Base-by-base conservation (phyloP, 2,113 vertebrate genomes). In the Mixornis gularis region DNA sequence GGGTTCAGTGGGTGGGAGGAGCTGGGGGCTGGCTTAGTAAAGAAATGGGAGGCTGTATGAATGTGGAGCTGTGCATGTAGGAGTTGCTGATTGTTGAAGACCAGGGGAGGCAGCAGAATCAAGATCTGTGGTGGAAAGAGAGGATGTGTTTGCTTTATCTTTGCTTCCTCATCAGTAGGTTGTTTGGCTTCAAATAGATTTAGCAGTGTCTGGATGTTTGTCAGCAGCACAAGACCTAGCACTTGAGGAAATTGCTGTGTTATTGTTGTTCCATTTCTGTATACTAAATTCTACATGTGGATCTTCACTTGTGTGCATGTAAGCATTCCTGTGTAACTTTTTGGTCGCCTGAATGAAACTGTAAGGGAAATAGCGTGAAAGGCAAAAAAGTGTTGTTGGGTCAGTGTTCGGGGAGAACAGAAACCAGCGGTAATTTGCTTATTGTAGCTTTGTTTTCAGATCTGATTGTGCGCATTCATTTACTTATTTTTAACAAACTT, bases 401-500 rank as follows among this genome's bases (percentile, higher is more conserved):
- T 41, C 70, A 51, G 30, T 0, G 2, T 49, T 81, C 0, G 6
- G 41, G 46, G 49, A 72, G 25, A 89, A 30, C 30, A 68, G 82
- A 73, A 89, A 80, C 38, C 9, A 51, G 8, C 24, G 55, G 53
- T 38, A 65, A 34, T 43, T 89, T 76, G 34, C n/a, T 92, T 52
- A 1, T 18, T 62, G 34, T 53, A 41, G 53, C 65, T 91, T 85
- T 36, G n/a, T 79, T 71, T 48, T 68, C 8, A 11, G 24, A 53
- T 77, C 41, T 64, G 55, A 51, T 34, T 58, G 43, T 51, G 14
- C 70, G 71, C 15, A 14, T 69, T 63, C 38, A 5, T 79, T 85
- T 94, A 76, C 66, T 46, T 87, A 8, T 79, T 95, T 89, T 72
- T 85, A 85, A 72, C 74, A 69, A 79, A 82, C 46, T 65, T 66